Conservation (phyloP, 1,140 invertebrate genomes). For the Prorops nasuta region DNA sequence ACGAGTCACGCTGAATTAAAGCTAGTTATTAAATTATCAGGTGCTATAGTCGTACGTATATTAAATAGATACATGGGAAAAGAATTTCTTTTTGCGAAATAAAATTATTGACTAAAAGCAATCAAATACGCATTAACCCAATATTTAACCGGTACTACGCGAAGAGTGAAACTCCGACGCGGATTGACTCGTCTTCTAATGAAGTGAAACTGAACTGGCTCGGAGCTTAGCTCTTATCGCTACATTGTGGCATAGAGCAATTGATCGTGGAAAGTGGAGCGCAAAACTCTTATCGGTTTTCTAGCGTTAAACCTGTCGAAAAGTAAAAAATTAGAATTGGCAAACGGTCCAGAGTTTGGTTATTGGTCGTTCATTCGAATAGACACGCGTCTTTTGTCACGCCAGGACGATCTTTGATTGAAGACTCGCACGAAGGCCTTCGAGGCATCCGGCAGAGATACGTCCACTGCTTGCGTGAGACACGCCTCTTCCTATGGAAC, state of each 20-base stretch:
- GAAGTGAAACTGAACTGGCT: not conserved
- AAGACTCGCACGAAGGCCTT: conserved; percentile 17
- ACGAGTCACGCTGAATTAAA: too few species aligned
- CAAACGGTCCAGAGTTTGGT: conserved; percentile 14
- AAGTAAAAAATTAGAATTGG: conserved; percentile 12
- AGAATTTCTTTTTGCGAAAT: too few species aligned
- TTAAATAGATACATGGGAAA: too few species aligned
- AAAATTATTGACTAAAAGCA: too few species aligned
- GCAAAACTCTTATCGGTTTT: too few species aligned
- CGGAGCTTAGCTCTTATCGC: too few species aligned
- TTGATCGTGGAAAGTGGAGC: too few species aligned
- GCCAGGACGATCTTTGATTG: conserved; percentile 14
- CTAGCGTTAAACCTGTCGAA: conserved; percentile 1
- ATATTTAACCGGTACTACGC: conserved; percentile 14
- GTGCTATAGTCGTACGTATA: too few species aligned
- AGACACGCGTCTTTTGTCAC: conserved; percentile 19
- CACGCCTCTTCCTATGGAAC: conserved; percentile 7
- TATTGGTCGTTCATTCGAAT: conserved; percentile 16
- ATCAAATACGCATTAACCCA: not conserved
- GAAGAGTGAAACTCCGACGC: conserved; percentile 18
- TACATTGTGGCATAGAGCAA: too few species aligned
- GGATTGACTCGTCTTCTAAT: not conserved
- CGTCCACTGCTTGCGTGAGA: too few species aligned
- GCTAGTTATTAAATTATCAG: too few species aligned
- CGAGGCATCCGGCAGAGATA: conserved; percentile 14